These are phyloP conservation scores for Nothocercus julius DNA, from an alignment of 2,113 vertebrate species.

Conservation along the genomic window DNA sequence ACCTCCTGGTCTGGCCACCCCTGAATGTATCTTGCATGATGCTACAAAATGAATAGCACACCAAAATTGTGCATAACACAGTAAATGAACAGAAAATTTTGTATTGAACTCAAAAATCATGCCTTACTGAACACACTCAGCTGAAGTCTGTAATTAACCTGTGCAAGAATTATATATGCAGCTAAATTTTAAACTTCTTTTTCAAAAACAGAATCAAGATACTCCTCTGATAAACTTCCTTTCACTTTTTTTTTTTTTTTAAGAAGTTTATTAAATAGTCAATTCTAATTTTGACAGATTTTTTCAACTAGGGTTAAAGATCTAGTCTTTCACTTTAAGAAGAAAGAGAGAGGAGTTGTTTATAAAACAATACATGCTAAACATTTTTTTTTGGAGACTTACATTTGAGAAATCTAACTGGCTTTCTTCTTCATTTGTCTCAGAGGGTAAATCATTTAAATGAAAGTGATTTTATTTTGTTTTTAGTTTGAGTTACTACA, in stretches of 20 bases:
- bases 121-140: neutral
- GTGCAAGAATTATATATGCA: neutral
- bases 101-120: neutral
- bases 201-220: neutral
- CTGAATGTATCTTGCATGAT: neutral
- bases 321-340: neutral
- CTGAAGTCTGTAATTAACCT: neutral
- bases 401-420: neutral
- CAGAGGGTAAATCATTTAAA: neutral
- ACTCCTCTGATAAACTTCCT: neutral
- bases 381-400: neutral
- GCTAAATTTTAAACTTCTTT: neutral
- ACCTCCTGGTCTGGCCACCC: neutral
- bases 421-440: neutral
- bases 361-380: neutral
- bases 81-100: neutral
- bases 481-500: neutral
- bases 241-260: neutral
- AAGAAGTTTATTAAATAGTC: neutral
- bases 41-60: neutral
- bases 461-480: neutral
- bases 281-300: conserved; percentile 6
- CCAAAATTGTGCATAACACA: neutral
- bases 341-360: neutral
- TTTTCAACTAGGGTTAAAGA: neutral